Percentiles rank a stretch among this genome's conserved stretches.
These are phyloP conservation scores for Phataginus tetradactyla DNA, from an alignment of 2,797 vertebrate genomes.

Conservation along the genomic window DNA sequence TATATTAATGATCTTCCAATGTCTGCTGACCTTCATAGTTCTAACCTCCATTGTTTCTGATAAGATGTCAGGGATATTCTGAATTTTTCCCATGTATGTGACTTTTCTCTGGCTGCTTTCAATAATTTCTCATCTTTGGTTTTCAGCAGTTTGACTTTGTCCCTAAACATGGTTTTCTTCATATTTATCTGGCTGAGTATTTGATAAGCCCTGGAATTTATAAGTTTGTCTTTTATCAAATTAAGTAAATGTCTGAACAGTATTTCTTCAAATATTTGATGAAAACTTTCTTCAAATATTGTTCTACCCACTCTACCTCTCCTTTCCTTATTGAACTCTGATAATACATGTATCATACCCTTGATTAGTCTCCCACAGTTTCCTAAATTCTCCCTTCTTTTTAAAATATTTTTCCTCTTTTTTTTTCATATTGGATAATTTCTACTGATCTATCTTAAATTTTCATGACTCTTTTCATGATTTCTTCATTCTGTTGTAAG, in stretches of 20 bases:
- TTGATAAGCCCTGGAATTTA: neutral
- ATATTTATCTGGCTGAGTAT: neutral
- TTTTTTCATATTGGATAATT: neutral
- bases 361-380: neutral
- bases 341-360: neutral
- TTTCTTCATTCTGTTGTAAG: neutral
- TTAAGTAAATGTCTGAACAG: neutral
- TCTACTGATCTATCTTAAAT: neutral
- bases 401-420: neutral
- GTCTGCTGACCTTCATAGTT: neutral
- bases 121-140: neutral
- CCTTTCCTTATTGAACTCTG: neutral
- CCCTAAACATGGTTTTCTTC: neutral
- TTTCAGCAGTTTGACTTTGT: neutral
- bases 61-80: neutral
- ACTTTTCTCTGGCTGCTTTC: neutral
- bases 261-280: neutral
- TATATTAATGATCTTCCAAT: neutral
- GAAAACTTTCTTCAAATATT: no score
- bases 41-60: neutral
- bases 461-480: neutral
- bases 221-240: neutral
- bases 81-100: neutral
- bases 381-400: neutral
- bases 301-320: neutral